Evolutionary conservation across 2,797 vertebrate species (phyloP).

Genomic region (Pantherophis alleghaniensis): DNA sequence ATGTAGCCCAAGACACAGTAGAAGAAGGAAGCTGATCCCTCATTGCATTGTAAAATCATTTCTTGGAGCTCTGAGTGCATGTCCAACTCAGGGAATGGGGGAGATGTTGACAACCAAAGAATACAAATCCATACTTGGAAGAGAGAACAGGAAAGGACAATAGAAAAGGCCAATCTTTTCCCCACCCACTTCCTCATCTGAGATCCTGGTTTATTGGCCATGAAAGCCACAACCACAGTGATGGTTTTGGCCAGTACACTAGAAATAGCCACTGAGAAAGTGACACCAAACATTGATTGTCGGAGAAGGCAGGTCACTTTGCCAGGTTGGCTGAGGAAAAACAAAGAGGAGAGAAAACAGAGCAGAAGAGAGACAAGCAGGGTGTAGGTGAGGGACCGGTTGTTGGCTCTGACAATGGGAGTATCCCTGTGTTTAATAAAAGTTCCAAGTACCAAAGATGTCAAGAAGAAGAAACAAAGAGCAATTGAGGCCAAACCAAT

Average conservation of each 20-base stretch:
- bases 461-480: neutral
- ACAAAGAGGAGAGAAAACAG: neutral
- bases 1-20: neutral
- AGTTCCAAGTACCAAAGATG: neutral
- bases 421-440: neutral
- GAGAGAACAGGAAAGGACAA: neutral
- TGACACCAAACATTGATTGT: too few relatives aligned
- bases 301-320: neutral
- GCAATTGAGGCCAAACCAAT: neutral
- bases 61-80: neutral
- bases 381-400: neutral
- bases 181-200: too few relatives aligned
- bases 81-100: neutral
- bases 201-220: too few relatives aligned
- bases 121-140: neutral
- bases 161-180: too few relatives aligned
- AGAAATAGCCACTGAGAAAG: too few relatives aligned
- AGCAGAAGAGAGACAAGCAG: neutral
- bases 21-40: neutral
- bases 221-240: too few relatives aligned
- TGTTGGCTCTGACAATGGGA: neutral
- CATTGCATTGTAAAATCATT: neutral
- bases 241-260: too few relatives aligned
- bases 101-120: neutral
- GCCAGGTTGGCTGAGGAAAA: neutral